Evolutionary conservation across 2,797 vertebrate genomes (phyloP).

Genomic region (Takifugu ocellatus): DNA sequence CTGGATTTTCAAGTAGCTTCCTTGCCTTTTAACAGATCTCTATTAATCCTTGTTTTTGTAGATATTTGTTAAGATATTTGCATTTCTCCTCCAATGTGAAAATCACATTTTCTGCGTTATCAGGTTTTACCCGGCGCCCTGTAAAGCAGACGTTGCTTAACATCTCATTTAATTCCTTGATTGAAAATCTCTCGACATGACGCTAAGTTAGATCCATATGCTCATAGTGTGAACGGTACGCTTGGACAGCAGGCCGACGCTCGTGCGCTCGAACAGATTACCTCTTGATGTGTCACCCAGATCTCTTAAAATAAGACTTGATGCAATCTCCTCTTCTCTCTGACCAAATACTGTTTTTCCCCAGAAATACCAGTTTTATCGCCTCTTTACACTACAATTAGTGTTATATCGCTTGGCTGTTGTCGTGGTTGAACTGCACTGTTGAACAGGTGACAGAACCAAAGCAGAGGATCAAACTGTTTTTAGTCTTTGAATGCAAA

Average conservation of each 20-base stretch:
- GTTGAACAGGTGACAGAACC: slow-evolving; percentile 36
- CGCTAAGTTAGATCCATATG: slow-evolving; percentile 60
- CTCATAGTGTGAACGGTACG: slow-evolving; percentile 59
- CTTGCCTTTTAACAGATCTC: slow-evolving; percentile 59
- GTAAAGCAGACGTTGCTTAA: slow-evolving; percentile 59
- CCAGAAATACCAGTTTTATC: slow-evolving; percentile 37
- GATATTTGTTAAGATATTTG: slow-evolving; percentile 75
- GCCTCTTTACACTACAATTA: slow-evolving; percentile 34
- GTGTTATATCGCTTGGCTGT: slow-evolving; percentile 43
- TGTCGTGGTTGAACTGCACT: slow-evolving; percentile 53
- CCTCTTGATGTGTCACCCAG: slow-evolving; percentile 58
- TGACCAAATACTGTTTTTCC: slow-evolving; percentile 52
- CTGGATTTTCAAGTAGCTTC: slow-evolving; percentile 59
- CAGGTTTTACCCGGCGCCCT: slow-evolving; percentile 57
- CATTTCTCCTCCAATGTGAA: slow-evolving; percentile 75
- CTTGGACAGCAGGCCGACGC: slow-evolving; percentile 57
- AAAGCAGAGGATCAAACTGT: slow-evolving; percentile 20
- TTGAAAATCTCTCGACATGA: slow-evolving; percentile 65
- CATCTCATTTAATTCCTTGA: slow-evolving; percentile 67
- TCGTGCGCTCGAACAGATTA: slow-evolving; percentile 41
- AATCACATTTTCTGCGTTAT: slow-evolving; percentile 75
- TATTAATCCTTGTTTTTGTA: slow-evolving; percentile 73
- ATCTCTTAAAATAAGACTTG: slow-evolving; percentile 59
- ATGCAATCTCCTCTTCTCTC: slow-evolving; percentile 50
- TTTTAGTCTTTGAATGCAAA: slow-evolving; percentile 29